Conservation (phyloP, 1,140 invertebrate genomes). For the Lasaia peninsularis region DNA sequence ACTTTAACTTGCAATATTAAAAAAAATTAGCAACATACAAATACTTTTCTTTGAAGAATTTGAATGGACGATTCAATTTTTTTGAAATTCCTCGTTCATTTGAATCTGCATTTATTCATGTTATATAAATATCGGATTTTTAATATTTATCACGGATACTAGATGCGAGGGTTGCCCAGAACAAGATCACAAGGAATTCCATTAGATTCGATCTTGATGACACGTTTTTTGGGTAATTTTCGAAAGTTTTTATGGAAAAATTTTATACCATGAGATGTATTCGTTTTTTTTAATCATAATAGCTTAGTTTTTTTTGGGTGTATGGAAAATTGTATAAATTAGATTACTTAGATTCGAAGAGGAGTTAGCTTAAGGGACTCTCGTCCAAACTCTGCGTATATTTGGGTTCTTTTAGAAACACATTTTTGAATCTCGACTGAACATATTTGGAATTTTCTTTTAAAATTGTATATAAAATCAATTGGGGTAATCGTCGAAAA, state of each 20-base stretch:
- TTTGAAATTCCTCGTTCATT: conserved; percentile 37
- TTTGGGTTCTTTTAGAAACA: conserved; percentile 57
- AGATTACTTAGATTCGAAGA: conserved; percentile 61
- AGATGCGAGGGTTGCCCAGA: conserved; percentile 18
- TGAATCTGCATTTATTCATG: conserved; percentile 58
- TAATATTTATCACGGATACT: conserved; percentile 36
- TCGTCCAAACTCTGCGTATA: conserved; percentile 48
- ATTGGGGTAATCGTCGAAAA: conserved; percentile 39
- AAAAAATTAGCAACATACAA: conserved; percentile 22
- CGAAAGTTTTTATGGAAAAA: conserved; percentile 43
- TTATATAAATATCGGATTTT: conserved; percentile 35
- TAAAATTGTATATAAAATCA: conserved; percentile 52
- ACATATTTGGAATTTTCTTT: conserved; percentile 23
- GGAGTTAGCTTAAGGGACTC: conserved; percentile 48
- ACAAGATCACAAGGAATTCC: conserved; percentile 16
- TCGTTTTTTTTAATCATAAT: conserved; percentile 45
- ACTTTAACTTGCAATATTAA: conserved; percentile 15
- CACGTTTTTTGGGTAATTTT: conserved; percentile 12
- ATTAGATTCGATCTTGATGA: conserved; percentile 2
- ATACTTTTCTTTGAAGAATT: conserved; percentile 25
- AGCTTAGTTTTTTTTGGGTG: conserved; percentile 61
- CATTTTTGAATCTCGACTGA: conserved; percentile 57
- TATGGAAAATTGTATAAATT: conserved; percentile 72
- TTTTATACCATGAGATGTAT: conserved; percentile 52
- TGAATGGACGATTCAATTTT: conserved; percentile 41